Percentiles rank a stretch among this genome's conserved stretches.
phyloP scores from a whole-genome alignment of 2,797 vertebrate genomes.

The Oophaga sylvatica region DNA sequence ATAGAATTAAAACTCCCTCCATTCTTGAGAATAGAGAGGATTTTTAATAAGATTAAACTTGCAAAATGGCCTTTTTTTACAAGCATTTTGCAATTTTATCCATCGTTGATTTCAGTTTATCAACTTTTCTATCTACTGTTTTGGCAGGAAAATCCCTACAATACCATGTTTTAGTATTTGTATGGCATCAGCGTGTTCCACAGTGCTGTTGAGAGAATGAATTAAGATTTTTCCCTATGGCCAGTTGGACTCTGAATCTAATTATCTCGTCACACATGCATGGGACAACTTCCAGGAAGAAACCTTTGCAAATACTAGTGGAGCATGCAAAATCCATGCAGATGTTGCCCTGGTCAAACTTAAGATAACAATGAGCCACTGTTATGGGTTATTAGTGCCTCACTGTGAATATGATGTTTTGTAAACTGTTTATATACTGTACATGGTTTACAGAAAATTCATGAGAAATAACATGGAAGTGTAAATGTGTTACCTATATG shows the following conservation, averaged over 20 bases:
- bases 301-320: background rate
- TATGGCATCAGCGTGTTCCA: background rate
- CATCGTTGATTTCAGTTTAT: too few species aligned
- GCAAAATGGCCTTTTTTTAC: too few species aligned
- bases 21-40: too few species aligned
- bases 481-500: background rate
- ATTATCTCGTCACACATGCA: background rate
- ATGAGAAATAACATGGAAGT: background rate
- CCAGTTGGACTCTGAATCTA: background rate
- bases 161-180: background rate
- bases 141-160: too few species aligned
- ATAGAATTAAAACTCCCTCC: too few species aligned
- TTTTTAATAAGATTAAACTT: too few species aligned
- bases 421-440: background rate
- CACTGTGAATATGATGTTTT: background rate
- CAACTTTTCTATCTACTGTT: too few species aligned
- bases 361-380: background rate
- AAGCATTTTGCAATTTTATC: too few species aligned
- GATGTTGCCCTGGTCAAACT: background rate
- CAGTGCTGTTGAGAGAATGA: background rate
- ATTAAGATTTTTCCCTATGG: background rate
- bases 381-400: background rate
- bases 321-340: background rate
- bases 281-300: background rate
- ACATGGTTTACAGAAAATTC: background rate